These are phyloP conservation scores for Hypomecis punctinalis DNA, from an alignment of 2,888 invertebrate species.

Conservation along the genomic window DNA sequence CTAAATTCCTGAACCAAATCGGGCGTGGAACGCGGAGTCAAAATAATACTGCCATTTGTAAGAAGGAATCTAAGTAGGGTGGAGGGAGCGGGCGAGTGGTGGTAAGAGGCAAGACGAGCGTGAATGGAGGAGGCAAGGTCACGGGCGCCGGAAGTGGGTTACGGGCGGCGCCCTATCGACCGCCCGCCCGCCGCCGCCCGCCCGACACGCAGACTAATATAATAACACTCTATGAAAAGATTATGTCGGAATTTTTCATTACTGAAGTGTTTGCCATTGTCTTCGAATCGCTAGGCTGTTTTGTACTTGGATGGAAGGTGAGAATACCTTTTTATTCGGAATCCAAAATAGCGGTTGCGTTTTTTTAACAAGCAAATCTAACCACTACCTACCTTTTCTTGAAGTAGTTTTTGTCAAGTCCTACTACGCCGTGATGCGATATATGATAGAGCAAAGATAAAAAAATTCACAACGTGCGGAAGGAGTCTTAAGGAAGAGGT, in stretches of 20 bases:
- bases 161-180: conserved; percentile 83
- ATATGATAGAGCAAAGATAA: no score
- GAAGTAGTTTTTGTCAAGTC: no score
- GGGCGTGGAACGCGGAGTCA: conserved; percentile 61
- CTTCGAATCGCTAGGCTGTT: conserved; percentile 17
- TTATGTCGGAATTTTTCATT: conserved; percentile 27
- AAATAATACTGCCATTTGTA: conserved; percentile 67
- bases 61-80: conserved; percentile 45
- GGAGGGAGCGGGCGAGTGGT: conserved; percentile 48
- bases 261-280: conserved; percentile 26
- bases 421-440: no score
- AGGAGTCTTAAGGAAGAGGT: no score
- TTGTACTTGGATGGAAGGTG: conserved; percentile 10
- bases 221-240: conserved; percentile 30
- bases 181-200: conserved; percentile 53
- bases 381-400: no score
- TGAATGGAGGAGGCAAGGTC: conserved; percentile 84
- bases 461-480: no score
- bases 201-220: conserved; percentile 37
- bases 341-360: no score
- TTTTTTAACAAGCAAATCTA: no score
- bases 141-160: conserved; percentile 84
- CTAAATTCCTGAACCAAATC: conserved; percentile 50
- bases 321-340: conserved; percentile 1
- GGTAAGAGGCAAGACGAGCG: conserved; percentile 66